Evolutionary conservation across 2,888 invertebrate genomes (phyloP), one percentile per base, ranked within the genome.

Genomic region (Troides aeacus): DNA sequence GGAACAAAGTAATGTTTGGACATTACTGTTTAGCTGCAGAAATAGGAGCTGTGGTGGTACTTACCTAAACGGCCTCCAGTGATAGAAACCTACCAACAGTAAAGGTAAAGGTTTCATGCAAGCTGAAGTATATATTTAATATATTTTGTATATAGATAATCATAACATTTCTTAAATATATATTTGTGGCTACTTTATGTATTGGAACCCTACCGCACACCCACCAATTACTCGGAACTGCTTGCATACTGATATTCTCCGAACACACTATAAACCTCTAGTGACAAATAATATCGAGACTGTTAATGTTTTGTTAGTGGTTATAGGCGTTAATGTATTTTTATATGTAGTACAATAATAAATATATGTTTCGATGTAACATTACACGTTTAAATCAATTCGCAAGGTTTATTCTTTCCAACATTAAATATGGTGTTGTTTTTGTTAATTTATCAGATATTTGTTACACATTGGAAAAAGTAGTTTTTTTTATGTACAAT

Each of bases 151-250:
- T 39, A 39, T 39, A 39, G 39, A 39, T 39, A 39, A 10, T 39
- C 39, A 39, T 39, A 10, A 39, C 8, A 39, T 39, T 39, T 6
- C 39, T 39, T 1, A 7, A 39, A 39, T 39, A 10, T 39, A 39
- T 6, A 39, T 39, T 39, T 39, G 5, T 8, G 10, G 7, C 39
- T 23, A 63, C 30, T 53, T 63, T 62, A n/a, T 57, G n/a, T 60
- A 21, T 60, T 12, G 36, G 7, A 60, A 30, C 61, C 30, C 57
- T 65, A 46, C 62, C 64, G 61, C 58, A 57, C 57, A 88, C 85
- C 84, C 83, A 84, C 85, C 84, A 85, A 84, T 85, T 89, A 89
- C 90, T 89, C 85, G 87, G 89, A 90, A 90, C 82, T 81, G 87
- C 87, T 90, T 30, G 30, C 90, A 89, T 88, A 89, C 88, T 88